Conservation (phyloP, 1,140 invertebrate genomes). For the Agrilus planipennis region DNA sequence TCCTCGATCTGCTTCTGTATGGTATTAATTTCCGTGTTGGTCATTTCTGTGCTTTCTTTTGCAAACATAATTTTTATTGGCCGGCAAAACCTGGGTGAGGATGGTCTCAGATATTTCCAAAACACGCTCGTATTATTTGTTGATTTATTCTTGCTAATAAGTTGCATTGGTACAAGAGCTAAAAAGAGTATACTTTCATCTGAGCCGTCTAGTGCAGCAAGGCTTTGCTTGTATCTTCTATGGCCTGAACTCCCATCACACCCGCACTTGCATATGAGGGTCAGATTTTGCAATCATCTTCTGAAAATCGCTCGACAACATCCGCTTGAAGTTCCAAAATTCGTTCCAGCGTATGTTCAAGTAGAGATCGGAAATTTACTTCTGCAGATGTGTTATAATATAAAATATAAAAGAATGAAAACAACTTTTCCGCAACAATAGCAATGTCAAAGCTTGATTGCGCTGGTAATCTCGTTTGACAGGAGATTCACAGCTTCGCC, state of each 20-base stretch:
- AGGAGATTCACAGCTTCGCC: too few relatives aligned
- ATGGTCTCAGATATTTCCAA: constrained; percentile 28
- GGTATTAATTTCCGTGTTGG: background rate
- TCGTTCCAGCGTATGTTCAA: constrained; percentile 2
- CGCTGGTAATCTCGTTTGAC: too few relatives aligned
- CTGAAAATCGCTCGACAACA: background rate
- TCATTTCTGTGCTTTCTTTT: constrained; percentile 1
- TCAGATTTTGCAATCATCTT: constrained; percentile 5
- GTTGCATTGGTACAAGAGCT: constrained; percentile 23
- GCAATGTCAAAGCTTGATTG: too few relatives aligned
- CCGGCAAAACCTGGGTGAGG: constrained; percentile 28
- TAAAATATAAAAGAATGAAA: too few relatives aligned
- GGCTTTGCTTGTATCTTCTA: constrained; percentile 27
- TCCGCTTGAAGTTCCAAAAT: background rate
- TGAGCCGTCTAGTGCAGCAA: constrained; percentile 11
- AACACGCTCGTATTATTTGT: constrained; percentile 13
- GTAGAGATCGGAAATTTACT: constrained; percentile 1
- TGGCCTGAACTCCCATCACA: constrained; percentile 24
- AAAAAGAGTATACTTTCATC: constrained; percentile 20
- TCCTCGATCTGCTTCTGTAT: background rate
- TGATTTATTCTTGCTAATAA: constrained; percentile 7
- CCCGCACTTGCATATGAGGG: constrained; percentile 26
- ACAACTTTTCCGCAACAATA: too few relatives aligned
- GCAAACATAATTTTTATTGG: constrained; percentile 20
- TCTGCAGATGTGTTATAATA: background rate